These are phyloP conservation scores for Trissolcus brochymenae DNA, from an alignment of 2,888 invertebrate species.

Conservation along the genomic window DNA sequence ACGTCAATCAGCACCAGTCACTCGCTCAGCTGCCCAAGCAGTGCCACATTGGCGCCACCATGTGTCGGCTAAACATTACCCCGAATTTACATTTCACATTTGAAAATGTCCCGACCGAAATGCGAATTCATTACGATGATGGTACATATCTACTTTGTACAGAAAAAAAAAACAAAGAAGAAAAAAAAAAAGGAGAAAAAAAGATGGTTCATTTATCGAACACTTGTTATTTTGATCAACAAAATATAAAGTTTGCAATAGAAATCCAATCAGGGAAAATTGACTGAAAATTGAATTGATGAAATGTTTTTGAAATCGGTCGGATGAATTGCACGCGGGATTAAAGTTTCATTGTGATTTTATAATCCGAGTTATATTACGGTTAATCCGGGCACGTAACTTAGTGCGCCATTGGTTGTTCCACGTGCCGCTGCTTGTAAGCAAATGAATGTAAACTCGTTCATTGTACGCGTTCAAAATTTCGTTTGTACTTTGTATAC, in stretches of 20 bases:
- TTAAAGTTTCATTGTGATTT: slow-evolving; percentile 32
- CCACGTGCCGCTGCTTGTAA: slow-evolving; percentile 42
- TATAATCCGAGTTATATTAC: slow-evolving; percentile 48
- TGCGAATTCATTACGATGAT: slow-evolving; percentile 19
- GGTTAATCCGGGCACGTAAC: slow-evolving; percentile 26
- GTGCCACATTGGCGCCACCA: slow-evolving; percentile 64
- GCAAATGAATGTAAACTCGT: slow-evolving; percentile 55
- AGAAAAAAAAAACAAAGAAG: too few relatives aligned
- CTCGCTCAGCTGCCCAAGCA: slow-evolving; percentile 64
- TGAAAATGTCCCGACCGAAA: slow-evolving; percentile 25
- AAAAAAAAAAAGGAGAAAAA: not conserved
- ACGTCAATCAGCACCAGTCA: slow-evolving; percentile 77
- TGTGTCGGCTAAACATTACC: slow-evolving; percentile 43
- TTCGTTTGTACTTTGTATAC: slow-evolving; percentile 54
- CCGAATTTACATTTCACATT: slow-evolving; percentile 48
- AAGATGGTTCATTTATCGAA: not conserved
- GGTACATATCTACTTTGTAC: not conserved
- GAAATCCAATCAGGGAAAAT: too few relatives aligned
- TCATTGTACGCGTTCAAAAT: slow-evolving; percentile 53
- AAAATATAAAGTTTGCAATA: too few relatives aligned
- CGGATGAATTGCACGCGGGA: slow-evolving; percentile 6
- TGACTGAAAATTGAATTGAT: not conserved
- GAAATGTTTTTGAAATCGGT: not conserved
- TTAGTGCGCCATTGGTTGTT: slow-evolving; percentile 27
- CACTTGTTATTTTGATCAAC: too few relatives aligned